Base-by-base conservation (phyloP, 2,797 vertebrate species). In the Philypnodon macrostomus region DNA sequence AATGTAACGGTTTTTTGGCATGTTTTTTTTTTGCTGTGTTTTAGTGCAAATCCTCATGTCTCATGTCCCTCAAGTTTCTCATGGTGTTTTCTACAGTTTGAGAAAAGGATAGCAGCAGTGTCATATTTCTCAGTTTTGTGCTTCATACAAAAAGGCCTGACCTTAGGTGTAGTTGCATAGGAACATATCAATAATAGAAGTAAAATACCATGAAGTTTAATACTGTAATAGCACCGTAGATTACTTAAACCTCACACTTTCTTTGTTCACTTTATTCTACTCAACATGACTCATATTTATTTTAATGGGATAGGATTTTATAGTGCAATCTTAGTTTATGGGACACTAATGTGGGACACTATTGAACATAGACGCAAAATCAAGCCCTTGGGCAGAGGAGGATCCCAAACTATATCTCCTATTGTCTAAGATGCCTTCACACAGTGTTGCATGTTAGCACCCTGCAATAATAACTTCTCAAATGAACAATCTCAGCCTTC, bases 61-160 rank as follows among this genome's bases (percentile, higher is more conserved):
- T 26, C 23, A 47, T 81, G 40, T 73, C 71, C 19, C 33, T 9
- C 9, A 47, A 42, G 44, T 53, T 49, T 41, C 58, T 67, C 27
- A 1, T 13, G 5, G 36, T 57, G 27, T 75, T 79, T 68, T 64
- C 31, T 65, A 52, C 57, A 47, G 18, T 61, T 67, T 68, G 53
- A 44, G 34, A 58, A 74, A 73, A 69, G 11, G 48, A 63, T 37
- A 15, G 46, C 29, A 39, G 29, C 12, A 6, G 53, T 48, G 27
- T 81, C 77, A 19, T 18, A 48, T 83, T 79, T 72, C 72, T 42
- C 46, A 62, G 41, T 51, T 58, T 39, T 57, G 36, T 58, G 61
- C 7, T 24, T 31, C 23, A 10, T 27, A 47, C 37, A 66, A 32
- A 54, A 55, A 32, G 4, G 31, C 32, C 31, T 63, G 40, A 42